Conservation (phyloP, 2,113 vertebrate genomes). For the Macroglossus sobrinus region DNA sequence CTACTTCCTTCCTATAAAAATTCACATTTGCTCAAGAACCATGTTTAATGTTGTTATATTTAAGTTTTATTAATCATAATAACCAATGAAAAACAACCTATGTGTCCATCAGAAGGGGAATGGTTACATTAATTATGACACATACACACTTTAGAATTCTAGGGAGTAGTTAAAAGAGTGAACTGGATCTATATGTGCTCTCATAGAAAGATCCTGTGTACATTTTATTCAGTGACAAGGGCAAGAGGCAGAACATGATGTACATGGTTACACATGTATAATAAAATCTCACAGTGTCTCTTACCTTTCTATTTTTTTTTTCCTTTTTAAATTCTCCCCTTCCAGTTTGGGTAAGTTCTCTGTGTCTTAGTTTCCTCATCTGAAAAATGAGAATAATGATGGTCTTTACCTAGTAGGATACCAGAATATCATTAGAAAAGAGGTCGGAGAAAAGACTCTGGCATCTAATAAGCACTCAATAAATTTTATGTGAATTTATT, state of each 20-base stretch:
- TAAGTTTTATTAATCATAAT: background rate
- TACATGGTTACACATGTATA: background rate
- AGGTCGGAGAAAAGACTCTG: background rate
- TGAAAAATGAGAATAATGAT: background rate
- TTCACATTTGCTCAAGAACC: background rate
- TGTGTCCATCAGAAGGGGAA: background rate
- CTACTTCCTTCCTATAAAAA: background rate
- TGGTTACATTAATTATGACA: background rate
- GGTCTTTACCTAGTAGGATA: background rate
- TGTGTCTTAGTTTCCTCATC: background rate
- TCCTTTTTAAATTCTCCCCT: background rate
- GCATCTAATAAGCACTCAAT: background rate
- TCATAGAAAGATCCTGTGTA: background rate
- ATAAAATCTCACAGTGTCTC: background rate
- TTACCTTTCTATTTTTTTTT: background rate
- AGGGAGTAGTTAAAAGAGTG: background rate
- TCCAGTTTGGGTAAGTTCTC: background rate
- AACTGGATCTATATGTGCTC: background rate
- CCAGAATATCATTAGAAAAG: background rate
- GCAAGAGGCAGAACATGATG: background rate
- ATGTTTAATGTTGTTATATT: background rate
- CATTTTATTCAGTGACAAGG: background rate
- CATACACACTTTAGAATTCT: background rate
- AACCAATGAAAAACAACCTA: background rate
- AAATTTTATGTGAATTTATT: background rate